These are phyloP conservation scores for Ifrita kowaldi DNA, from an alignment of 2,113 vertebrate species.

Conservation along the genomic window DNA sequence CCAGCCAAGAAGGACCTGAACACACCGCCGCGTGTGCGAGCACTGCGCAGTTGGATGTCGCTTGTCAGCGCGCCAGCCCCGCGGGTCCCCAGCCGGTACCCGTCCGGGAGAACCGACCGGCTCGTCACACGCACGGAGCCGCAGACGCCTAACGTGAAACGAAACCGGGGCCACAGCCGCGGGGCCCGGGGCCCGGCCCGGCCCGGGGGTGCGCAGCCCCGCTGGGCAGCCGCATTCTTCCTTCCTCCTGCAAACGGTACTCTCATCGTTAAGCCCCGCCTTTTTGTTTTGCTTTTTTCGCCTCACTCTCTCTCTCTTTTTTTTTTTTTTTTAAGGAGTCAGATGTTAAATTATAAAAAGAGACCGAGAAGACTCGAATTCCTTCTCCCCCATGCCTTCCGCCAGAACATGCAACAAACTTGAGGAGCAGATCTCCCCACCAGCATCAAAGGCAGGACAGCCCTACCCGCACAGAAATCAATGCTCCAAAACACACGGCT, in stretches of 20 bases:
- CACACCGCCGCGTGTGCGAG: neutral
- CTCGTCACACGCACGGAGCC: neutral
- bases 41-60: neutral
- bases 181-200: neutral
- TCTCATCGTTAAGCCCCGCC: neutral
- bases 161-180: neutral
- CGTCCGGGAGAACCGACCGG: neutral
- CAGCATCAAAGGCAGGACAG: neutral
- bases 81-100: neutral
- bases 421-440: neutral
- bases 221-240: neutral
- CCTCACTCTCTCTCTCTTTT: neutral
- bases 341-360: neutral
- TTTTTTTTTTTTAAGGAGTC: neutral
- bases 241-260: neutral
- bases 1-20: neutral
- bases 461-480: neutral
- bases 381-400: neutral
- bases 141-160: neutral
- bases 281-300: neutral
- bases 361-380: neutral
- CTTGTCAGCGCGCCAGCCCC: neutral
- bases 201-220: neutral
- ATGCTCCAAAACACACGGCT: neutral
- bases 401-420: neutral